Evolutionary conservation across 2,797 vertebrate species (phyloP), one percentile per base, ranked within the genome.

Genomic region (Otolemur crassicaudatus): DNA sequence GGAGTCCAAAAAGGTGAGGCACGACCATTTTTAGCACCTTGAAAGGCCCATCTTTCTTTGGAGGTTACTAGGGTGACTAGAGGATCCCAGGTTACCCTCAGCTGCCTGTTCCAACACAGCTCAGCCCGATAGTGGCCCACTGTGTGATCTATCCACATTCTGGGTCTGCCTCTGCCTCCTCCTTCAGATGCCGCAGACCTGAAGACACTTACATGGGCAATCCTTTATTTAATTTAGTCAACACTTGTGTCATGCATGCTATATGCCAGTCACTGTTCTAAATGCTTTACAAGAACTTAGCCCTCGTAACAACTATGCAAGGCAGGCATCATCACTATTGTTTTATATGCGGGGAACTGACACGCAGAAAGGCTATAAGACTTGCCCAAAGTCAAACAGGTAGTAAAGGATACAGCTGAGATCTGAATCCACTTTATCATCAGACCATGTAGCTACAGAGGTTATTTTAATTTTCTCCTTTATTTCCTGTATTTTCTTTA

Each of bases 401-500:
- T n/a, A 37, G 46, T 46, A 63, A 90, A 69, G 22, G 79, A 87
- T 9, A 56, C 25, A 20, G 69, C 14, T 19, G 34, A 82, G 63
- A 84, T 53, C 5, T 37, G 84, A 92, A 49, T 27, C 73, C 70
- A 60, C 29, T 56, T n/a, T 17, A 49, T 58, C 63, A 46, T 5
- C 40, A 81, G 81, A 92, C 77, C 60, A 16, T 0, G 11, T 20
- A 73, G 25, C 23, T 37, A 16, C 14, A 37, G 37, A 40, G 23
- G 16, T 87, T 67, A 81, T 46, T 77, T 87, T 46, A 27, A 63
- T 23, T 86, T 83, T 76, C 61, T 70, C 53, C 56, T 56, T 34
- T 65, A 56, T 81, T 43, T 37, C 40, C 65, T 88, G n/a, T 56
- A 91, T 60, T 76, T 90, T 76, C 79, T 87, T 69, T 61, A 89